phyloP scores from a whole-genome alignment of 1,140 invertebrate genomes.

The Akabosia matsudoensis region DNA sequence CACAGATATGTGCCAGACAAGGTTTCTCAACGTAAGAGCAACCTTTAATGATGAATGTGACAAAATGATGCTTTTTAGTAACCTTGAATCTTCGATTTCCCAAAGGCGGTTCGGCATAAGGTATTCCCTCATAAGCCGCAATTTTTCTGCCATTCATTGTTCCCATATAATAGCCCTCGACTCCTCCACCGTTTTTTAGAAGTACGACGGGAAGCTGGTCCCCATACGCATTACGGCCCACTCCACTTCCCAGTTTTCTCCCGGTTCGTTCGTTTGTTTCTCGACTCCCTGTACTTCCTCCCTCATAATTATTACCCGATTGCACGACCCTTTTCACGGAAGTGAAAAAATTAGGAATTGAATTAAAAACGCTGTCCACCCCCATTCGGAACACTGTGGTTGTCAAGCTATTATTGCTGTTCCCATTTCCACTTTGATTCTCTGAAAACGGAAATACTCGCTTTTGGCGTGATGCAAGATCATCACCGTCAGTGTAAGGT shows the following conservation, averaged over 20 bases:
- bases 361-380: not conserved
- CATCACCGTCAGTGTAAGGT: no score
- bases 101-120: conserved; percentile 74
- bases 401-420: no score
- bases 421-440: not conserved
- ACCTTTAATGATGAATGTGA: no score
- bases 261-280: not conserved
- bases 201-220: not conserved
- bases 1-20: no score
- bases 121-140: conserved; percentile 66
- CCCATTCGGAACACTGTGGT: not conserved
- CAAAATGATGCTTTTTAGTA: not conserved
- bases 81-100: conserved; percentile 60
- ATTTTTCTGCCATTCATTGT: conserved; percentile 23
- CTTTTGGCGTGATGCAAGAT: not conserved
- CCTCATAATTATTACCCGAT: not conserved
- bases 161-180: conserved; percentile 19
- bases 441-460: not conserved
- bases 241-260: not conserved
- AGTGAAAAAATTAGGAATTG: not conserved
- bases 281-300: not conserved
- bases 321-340: not conserved
- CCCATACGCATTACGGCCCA: not conserved
- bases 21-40: no score
- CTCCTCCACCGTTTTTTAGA: not conserved